Evolutionary conservation across 2,113 vertebrate genomes (phyloP).

Genomic region (Carassius carassius): DNA sequence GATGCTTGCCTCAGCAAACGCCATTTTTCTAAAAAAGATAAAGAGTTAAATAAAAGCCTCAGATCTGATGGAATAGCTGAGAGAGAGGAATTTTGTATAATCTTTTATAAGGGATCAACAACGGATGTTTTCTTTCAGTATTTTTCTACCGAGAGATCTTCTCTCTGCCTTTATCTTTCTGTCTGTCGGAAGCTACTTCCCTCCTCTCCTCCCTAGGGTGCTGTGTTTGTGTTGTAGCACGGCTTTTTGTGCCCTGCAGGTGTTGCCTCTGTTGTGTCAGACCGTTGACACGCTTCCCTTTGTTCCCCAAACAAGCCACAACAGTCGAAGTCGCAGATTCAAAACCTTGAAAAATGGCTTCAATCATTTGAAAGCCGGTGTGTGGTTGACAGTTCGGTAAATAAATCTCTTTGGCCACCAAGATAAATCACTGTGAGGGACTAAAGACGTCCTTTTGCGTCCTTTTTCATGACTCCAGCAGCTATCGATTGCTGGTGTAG

Average conservation of each 20-base stretch:
- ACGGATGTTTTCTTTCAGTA: not conserved
- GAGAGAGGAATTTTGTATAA: not conserved
- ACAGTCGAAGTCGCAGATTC: constrained; percentile 13
- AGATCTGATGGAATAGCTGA: not conserved
- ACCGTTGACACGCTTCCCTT: not conserved
- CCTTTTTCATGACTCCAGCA: constrained; percentile 6
- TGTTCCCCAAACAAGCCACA: constrained; percentile 20
- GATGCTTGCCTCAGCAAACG: not conserved
- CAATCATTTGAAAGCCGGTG: constrained; percentile 37
- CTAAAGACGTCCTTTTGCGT: constrained; percentile 18
- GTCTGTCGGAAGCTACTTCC: not conserved
- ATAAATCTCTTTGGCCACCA: constrained; percentile 35
- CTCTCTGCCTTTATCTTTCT: constrained; percentile 5
- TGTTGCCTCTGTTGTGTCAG: constrained; percentile 27
- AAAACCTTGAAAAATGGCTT: constrained; percentile 51
- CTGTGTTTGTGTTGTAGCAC: constrained; percentile 18
- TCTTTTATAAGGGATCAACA: constrained; percentile 3
- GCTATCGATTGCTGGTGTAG: not conserved
- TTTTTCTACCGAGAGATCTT: not conserved
- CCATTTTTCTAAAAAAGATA: not conserved
- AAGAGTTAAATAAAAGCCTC: not conserved
- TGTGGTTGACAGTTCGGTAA: constrained; percentile 44
- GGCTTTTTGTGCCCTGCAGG: constrained; percentile 5
- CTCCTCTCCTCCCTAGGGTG: constrained; percentile 6
- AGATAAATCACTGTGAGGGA: constrained; percentile 34